Evolutionary conservation across 2,888 invertebrate genomes (phyloP).

Genomic region (Melangyna quadrimaculata): DNA sequence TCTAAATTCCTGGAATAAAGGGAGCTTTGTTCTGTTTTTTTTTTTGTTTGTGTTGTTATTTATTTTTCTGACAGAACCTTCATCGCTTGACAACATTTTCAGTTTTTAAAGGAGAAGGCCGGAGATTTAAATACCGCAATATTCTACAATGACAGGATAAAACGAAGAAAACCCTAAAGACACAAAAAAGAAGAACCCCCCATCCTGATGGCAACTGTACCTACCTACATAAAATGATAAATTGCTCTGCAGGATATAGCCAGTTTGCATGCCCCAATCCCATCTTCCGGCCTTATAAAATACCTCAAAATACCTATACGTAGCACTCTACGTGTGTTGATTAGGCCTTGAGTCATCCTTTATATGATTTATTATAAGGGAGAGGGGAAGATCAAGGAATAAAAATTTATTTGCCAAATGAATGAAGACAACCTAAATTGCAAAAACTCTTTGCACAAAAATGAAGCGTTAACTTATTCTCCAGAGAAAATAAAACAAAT

Average conservation of each 20-base stretch:
- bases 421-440: slow-evolving; percentile 14
- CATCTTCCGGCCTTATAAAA: slow-evolving; percentile 3
- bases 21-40: background rate
- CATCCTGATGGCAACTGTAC: background rate
- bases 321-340: slow-evolving; percentile 17
- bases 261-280: background rate
- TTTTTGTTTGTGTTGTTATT: background rate
- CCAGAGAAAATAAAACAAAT: background rate
- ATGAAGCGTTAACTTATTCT: slow-evolving; percentile 2
- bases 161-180: background rate
- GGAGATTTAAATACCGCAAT: slow-evolving; percentile 22
- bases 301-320: background rate
- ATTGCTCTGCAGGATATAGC: slow-evolving; percentile 14
- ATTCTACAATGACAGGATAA: background rate
- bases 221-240: slow-evolving; percentile 23
- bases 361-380: background rate
- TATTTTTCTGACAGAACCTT: background rate
- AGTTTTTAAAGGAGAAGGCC: background rate
- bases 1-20: background rate
- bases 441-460: background rate
- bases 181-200: background rate
- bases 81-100: background rate
- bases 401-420: slow-evolving; percentile 3
- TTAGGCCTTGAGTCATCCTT: slow-evolving; percentile 2
- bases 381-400: background rate